phyloP scores from a whole-genome alignment of 2,797 vertebrate species.

The Borostomias antarcticus region DNA sequence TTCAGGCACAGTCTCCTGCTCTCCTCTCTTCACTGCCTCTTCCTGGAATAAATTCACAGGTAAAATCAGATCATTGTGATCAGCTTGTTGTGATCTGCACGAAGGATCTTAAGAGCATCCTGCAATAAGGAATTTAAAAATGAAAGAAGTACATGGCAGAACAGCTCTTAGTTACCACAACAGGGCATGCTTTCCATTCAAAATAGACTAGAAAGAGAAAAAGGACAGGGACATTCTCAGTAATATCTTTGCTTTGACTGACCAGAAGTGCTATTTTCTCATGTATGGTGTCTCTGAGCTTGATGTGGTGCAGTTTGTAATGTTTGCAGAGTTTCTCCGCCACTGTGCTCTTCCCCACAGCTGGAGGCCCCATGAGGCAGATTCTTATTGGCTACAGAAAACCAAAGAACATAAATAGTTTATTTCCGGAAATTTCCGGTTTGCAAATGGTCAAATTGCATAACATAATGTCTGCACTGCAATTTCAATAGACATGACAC shows the following conservation, averaged over 20 bases:
- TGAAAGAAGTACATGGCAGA: not conserved
- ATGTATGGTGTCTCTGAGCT: constrained; percentile 71
- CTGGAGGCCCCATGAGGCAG: constrained; percentile 87
- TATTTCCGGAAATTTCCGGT: not conserved
- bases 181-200: not conserved
- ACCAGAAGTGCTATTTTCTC: constrained; percentile 87
- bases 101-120: not conserved
- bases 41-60: constrained; percentile 47
- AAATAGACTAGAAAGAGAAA: not conserved
- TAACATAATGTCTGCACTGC: constrained; percentile 1
- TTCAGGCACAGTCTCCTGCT: constrained; percentile 55
- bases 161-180: not conserved
- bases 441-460: not conserved
- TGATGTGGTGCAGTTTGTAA: constrained; percentile 87
- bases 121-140: not conserved
- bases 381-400: constrained; percentile 84
- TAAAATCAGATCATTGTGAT: not conserved
- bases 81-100: no score
- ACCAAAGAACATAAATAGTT: not conserved
- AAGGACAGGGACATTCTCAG: not conserved
- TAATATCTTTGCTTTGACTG: constrained; percentile 44
- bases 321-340: constrained; percentile 78
- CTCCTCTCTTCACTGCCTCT: constrained; percentile 36
- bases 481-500: not conserved
- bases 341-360: constrained; percentile 86